phyloP scores from a whole-genome alignment of 2,113 vertebrate genomes.

The Acrocephalus arundinaceus region DNA sequence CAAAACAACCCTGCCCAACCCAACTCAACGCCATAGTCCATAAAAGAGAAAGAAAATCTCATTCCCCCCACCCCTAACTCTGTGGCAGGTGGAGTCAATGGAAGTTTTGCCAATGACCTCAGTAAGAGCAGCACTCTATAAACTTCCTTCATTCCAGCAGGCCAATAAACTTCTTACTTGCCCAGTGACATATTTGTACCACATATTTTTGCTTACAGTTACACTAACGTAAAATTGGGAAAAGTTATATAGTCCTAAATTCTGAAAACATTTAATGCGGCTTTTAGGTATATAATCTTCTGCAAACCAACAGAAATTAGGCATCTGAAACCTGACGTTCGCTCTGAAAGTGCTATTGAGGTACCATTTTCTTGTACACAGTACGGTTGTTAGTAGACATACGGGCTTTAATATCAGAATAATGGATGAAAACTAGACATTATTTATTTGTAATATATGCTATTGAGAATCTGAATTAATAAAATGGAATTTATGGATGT shows the following conservation, averaged over 20 bases:
- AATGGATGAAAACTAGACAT: not conserved
- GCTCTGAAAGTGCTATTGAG: not conserved
- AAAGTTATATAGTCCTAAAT: not conserved
- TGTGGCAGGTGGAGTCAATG: not conserved
- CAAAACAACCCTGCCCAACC: not conserved
- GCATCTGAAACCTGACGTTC: not conserved
- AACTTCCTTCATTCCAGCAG: not conserved
- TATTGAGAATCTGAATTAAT: not conserved
- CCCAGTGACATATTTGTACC: not conserved
- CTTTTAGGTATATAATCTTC: not conserved
- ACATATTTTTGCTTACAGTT: not conserved
- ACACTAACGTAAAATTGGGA: not conserved
- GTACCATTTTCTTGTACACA: not conserved
- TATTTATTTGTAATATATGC: not conserved
- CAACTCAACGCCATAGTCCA: not conserved
- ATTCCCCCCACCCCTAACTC: not conserved
- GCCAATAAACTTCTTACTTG: not conserved
- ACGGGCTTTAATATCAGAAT: not conserved
- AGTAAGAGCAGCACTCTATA: not conserved
- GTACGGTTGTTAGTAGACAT: not conserved
- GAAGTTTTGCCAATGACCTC: not conserved
- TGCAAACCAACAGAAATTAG: not conserved
- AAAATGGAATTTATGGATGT: not conserved
- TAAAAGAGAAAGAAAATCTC: not conserved
- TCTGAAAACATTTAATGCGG: not conserved